Evolutionary conservation across 2,113 vertebrate species (phyloP).

Genomic region (Gymnarchus niloticus): DNA sequence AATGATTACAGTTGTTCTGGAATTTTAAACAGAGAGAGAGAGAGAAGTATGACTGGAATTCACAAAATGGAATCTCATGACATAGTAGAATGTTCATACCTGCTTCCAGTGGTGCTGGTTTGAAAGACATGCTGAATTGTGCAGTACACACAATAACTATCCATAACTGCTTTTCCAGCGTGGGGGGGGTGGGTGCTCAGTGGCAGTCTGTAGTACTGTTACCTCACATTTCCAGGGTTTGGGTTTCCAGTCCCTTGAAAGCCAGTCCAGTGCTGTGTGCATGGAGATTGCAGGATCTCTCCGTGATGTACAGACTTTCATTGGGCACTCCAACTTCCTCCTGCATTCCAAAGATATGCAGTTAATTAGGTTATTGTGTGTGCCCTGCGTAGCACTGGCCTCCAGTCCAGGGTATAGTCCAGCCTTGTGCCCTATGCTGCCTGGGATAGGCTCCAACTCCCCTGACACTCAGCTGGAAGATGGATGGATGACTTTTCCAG

Average conservation of each 20-base stretch:
- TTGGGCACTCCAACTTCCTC: too few species aligned
- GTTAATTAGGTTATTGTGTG: neutral
- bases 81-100: neutral
- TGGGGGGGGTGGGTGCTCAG: too few species aligned
- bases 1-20: neutral
- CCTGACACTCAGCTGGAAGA: neutral
- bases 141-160: too few species aligned
- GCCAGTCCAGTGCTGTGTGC: too few species aligned
- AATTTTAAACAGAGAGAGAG: neutral
- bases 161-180: too few species aligned
- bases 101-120: neutral
- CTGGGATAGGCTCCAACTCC: neutral
- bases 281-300: too few species aligned
- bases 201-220: too few species aligned
- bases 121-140: neutral
- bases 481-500: neutral
- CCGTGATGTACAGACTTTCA: too few species aligned
- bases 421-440: neutral
- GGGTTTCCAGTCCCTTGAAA: too few species aligned
- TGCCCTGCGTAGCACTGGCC: neutral
- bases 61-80: neutral
- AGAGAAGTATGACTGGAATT: slow-evolving; percentile 1
- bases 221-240: too few species aligned
- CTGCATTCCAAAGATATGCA: neutral
- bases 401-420: neutral